Evolutionary conservation across 92 coral and sea anemone genomes (phyloP), one percentile per base, ranked within the genome.

Genomic region (Porites lobata): DNA sequence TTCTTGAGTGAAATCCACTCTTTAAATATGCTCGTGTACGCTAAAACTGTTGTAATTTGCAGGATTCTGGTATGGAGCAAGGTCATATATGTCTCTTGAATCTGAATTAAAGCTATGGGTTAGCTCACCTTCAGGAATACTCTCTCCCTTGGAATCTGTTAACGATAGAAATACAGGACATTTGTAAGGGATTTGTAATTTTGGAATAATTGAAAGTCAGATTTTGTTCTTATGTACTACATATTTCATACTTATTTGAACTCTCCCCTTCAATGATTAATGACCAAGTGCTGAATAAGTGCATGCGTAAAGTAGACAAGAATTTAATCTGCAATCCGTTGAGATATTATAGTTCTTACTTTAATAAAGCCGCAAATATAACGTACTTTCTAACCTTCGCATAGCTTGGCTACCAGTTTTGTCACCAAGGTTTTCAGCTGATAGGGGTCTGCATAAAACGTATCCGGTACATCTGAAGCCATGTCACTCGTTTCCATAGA

Each of bases 401-500:
- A 78, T 9, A 78, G 77, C 68, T 86, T 66, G 32, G 82, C 58
- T 3, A 69, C 77, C 70, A 86, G 18, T 19, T 53, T 86, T 54
- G 32, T 66, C 68, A 14, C 84, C 69, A 77, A 52, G 24, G 89
- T 43, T 1, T 67, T 65, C 75, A 84, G 53, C 3, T 85, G 71
- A 24, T 65, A 24, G 10, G 75, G 81, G 51, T 89, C 82, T 26
- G 89, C 18, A 47, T 72, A 20, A 50, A 91, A 91, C 32, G 77
- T 87, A 26, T 87, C 79, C 29, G 38, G 58, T 9, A 77, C 75
- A 8, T 91, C 86, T 2, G 94, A 87, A 8, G 90, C 91, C 50
- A 82, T 77, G 78, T 87, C 94, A 11, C 76, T 91, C 61, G 87
- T 80, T 69, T 87, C 82, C 38, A 77, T 29, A 13, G 83, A 68